Percentiles rank a stretch among this genome's conserved stretches.
Evolutionary conservation across 2,888 invertebrate species (phyloP).

Genomic region (Candidula unifasciata): DNA sequence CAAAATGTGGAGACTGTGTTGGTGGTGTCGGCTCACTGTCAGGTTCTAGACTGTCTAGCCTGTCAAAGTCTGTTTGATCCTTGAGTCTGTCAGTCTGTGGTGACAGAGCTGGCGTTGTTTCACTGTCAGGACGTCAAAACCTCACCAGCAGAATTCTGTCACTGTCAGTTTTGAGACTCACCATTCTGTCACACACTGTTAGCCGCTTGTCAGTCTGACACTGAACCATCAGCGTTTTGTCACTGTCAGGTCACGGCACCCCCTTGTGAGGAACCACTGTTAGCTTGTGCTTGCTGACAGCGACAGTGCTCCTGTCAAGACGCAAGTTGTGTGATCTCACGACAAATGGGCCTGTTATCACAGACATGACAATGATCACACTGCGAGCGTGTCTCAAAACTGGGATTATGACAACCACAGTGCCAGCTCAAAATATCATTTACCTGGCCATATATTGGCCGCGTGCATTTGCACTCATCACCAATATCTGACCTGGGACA

Average conservation of each 20-base stretch:
- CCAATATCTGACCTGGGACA: constrained; percentile 45
- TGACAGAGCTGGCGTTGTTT: neutral
- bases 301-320: constrained; percentile 47
- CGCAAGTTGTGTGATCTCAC: constrained; percentile 16
- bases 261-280: neutral
- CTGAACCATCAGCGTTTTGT: constrained; percentile 42
- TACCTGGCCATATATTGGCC: constrained; percentile 33
- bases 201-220: constrained; percentile 48
- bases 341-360: constrained; percentile 29
- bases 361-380: constrained; percentile 50
- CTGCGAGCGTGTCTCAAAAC: constrained; percentile 14
- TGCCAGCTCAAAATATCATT: constrained; percentile 34
- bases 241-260: constrained; percentile 53
- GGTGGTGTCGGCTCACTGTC: constrained; percentile 6
- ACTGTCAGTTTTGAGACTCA: constrained; percentile 39
- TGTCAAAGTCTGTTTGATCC: neutral
- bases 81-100: neutral
- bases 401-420: constrained; percentile 52
- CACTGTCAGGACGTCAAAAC: neutral
- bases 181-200: constrained; percentile 32
- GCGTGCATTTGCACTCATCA: constrained; percentile 47
- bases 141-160: constrained; percentile 47
- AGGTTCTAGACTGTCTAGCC: neutral
- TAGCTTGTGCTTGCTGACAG: constrained; percentile 33
- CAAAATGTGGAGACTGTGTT: neutral